These are phyloP conservation scores for Tenthredo scrophulariae DNA, from an alignment of 2,888 invertebrate genomes.

Conservation along the genomic window DNA sequence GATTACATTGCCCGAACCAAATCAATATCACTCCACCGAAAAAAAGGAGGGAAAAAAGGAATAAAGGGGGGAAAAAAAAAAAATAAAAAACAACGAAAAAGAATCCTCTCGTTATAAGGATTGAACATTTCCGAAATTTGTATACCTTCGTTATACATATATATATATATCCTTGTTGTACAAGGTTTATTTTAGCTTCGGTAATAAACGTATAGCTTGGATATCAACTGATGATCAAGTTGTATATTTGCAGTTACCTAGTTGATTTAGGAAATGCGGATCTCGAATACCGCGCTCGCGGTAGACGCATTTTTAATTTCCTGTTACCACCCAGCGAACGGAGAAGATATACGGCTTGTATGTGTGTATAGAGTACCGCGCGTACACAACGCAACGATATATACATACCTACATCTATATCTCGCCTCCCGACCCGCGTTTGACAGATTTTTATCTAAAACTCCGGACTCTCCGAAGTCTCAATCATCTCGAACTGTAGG, in stretches of 20 bases:
- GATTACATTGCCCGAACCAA: slow-evolving; percentile 65
- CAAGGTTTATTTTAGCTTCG: neutral
- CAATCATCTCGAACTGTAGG: slow-evolving; percentile 21
- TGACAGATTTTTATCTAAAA: slow-evolving; percentile 47
- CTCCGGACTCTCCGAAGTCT: slow-evolving; percentile 29
- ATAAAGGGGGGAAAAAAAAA: neutral
- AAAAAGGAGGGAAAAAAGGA: slow-evolving; percentile 63
- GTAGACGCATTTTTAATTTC: slow-evolving; percentile 25
- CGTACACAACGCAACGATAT: neutral
- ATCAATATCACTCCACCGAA: slow-evolving; percentile 78
- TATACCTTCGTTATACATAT: neutral
- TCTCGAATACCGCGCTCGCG: neutral
- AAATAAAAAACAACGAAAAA: neutral
- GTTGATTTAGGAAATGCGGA: neutral
- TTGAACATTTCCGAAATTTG: slow-evolving; percentile 23
- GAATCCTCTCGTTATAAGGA: slow-evolving; percentile 36
- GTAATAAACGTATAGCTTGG: neutral
- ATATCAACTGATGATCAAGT: neutral
- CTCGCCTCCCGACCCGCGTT: slow-evolving; percentile 24
- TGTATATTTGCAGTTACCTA: neutral
- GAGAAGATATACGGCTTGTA: slow-evolving; percentile 31
- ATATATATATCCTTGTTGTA: neutral
- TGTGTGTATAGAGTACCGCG: slow-evolving; percentile 4
- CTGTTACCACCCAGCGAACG: slow-evolving; percentile 41
- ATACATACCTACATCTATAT: neutral